A percentile compares a stretch with the other conserved stretches of the same genome.
phyloP scores from a whole-genome alignment of 2,888 invertebrate genomes.

The Prosopocoilus inquinatus region DNA sequence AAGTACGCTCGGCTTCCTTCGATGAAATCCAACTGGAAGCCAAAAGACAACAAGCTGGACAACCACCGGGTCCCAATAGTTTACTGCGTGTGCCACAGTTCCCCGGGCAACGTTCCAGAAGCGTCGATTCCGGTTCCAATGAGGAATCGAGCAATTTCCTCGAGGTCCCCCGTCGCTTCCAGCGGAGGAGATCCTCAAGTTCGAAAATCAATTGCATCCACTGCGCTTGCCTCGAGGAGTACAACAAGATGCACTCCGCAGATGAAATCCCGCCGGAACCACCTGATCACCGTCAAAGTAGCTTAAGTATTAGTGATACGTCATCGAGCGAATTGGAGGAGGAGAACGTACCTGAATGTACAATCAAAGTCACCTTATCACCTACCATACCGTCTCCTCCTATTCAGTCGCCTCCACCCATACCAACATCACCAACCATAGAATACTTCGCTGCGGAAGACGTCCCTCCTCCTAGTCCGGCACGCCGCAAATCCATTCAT shows the following conservation, averaged over 20 bases:
- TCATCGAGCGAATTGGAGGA: conserved; percentile 52
- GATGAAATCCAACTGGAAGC: conserved; percentile 84
- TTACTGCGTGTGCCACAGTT: conserved; percentile 67
- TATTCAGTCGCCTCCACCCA: conserved; percentile 47
- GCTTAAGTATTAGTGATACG: conserved; percentile 55
- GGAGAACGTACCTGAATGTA: conserved; percentile 53
- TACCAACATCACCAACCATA: conserved; percentile 55
- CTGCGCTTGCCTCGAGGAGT: conserved; percentile 74
- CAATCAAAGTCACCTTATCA: conserved; percentile 63
- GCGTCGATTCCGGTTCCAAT: conserved; percentile 76
- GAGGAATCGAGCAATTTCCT: conserved; percentile 62
- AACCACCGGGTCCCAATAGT: conserved; percentile 13
- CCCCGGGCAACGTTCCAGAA: conserved; percentile 70
- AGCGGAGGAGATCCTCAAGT: conserved; percentile 63
- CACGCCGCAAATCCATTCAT: conserved; percentile 70
- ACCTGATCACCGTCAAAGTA: conserved; percentile 32
- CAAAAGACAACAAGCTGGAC: conserved; percentile 57
- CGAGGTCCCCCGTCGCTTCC: conserved; percentile 58
- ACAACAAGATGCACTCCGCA: conserved; percentile 57
- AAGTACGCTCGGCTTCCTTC: conserved; percentile 86
- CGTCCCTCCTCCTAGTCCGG: conserved; percentile 42
- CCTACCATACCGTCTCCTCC: conserved; percentile 56
- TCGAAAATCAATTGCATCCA: conserved; percentile 73
- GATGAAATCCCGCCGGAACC: conserved; percentile 48
- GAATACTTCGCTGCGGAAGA: conserved; percentile 57